phyloP scores from a whole-genome alignment of 2,113 vertebrate species.

The Dunckerocampus dactyliophorus region DNA sequence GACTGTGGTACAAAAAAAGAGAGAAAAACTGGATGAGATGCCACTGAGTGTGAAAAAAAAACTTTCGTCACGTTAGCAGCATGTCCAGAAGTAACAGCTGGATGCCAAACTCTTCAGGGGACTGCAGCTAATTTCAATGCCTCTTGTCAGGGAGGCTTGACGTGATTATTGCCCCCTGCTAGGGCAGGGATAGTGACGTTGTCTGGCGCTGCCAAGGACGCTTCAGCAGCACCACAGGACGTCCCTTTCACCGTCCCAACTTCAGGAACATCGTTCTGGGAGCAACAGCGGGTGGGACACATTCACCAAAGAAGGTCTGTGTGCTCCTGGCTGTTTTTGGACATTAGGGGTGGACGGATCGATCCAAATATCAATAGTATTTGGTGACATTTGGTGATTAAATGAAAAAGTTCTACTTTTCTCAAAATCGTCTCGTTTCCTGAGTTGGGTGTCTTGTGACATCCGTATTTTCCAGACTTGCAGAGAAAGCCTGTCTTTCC shows the following conservation, averaged over 20 bases:
- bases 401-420: no score
- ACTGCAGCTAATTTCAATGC: constrained; percentile 70
- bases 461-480: no score
- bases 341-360: constrained; percentile 18
- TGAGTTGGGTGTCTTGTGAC: no score
- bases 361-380: neutral
- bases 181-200: constrained; percentile 68
- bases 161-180: constrained; percentile 77
- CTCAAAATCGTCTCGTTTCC: no score
- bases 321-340: constrained; percentile 46
- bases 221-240: constrained; percentile 63
- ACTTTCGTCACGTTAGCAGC: constrained; percentile 68
- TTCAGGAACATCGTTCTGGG: constrained; percentile 47
- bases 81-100: constrained; percentile 57
- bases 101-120: constrained; percentile 68
- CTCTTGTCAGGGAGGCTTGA: constrained; percentile 72
- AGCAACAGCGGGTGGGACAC: constrained; percentile 59
- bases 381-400: no score
- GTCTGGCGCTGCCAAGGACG: constrained; percentile 65
- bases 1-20: neutral
- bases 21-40: constrained; percentile 13
- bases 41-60: constrained; percentile 38
- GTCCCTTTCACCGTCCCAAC: constrained; percentile 50
- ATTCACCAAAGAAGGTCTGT: constrained; percentile 36
- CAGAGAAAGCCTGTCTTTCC: no score